Evolutionary conservation across 1,140 invertebrate genomes (phyloP).

Genomic region (Mesaphorura yosii): DNA sequence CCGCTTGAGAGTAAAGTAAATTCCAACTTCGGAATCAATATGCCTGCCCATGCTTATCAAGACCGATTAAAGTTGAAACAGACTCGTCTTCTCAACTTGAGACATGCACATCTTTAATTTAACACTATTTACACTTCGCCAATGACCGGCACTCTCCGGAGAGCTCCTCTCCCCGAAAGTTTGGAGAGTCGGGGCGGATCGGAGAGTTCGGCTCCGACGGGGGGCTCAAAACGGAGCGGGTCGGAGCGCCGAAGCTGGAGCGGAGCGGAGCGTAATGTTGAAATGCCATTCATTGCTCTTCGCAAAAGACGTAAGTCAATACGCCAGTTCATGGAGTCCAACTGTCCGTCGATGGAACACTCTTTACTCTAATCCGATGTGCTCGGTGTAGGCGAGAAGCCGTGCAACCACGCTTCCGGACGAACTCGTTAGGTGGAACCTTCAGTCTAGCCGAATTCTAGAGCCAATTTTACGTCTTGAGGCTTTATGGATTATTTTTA

Average conservation of each 20-base stretch:
- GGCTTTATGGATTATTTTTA: too few species aligned
- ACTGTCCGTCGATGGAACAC: too few species aligned
- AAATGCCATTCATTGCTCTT: neutral
- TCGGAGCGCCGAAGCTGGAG: conserved; percentile 1
- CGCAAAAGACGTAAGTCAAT: too few species aligned
- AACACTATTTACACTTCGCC: neutral
- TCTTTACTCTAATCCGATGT: too few species aligned
- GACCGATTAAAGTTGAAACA: neutral
- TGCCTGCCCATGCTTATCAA: neutral
- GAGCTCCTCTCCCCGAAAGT: neutral
- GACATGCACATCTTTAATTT: neutral
- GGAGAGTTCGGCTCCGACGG: conserved; percentile 2
- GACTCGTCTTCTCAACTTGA: neutral
- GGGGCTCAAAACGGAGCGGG: conserved; percentile 7
- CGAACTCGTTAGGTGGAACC: too few species aligned
- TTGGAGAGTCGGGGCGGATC: neutral
- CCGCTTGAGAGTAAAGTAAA: too few species aligned
- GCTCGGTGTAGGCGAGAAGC: too few species aligned
- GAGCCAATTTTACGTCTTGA: too few species aligned
- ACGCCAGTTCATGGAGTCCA: too few species aligned
- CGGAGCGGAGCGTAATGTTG: neutral
- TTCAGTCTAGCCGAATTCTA: too few species aligned
- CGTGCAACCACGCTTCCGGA: too few species aligned
- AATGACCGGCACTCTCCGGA: neutral
- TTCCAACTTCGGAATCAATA: neutral